A percentile compares a stretch with the other conserved stretches of the same genome.
Evolutionary conservation across 2,888 invertebrate genomes (phyloP).

Genomic region (Pilophorus perplexus): DNA sequence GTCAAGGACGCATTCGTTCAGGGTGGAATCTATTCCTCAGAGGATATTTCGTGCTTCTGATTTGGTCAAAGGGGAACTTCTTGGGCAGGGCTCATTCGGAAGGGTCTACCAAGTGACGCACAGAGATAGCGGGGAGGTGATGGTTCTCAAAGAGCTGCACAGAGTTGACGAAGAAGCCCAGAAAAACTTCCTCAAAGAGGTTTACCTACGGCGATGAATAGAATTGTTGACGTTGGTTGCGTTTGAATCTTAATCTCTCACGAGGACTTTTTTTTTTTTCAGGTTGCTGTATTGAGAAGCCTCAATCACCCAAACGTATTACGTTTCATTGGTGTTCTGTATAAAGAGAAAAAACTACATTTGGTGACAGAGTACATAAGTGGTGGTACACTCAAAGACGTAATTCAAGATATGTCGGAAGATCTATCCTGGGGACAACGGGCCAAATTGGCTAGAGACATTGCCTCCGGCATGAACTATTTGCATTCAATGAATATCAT

Average conservation of each 20-base stretch:
- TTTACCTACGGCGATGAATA: too few relatives aligned
- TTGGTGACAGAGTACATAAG: conserved; percentile 90
- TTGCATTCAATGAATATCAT: conserved; percentile 92
- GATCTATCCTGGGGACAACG: conserved; percentile 76
- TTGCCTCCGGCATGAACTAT: conserved; percentile 90
- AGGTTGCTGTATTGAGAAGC: conserved; percentile 88
- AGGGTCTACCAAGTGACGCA: conserved; percentile 90
- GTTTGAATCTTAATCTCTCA: too few relatives aligned
- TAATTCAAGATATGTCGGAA: conserved; percentile 71
- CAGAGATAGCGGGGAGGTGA: conserved; percentile 83
- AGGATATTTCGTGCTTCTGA: conserved; percentile 89
- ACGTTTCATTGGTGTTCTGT: conserved; percentile 87
- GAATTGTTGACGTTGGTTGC: too few relatives aligned
- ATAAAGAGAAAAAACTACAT: conserved; percentile 86
- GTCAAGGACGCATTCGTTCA: conserved; percentile 83
- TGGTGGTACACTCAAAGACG: conserved; percentile 83
- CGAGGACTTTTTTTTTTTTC: conserved; percentile 40
- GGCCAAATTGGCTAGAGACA: conserved; percentile 83
- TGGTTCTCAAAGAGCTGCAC: conserved; percentile 93
- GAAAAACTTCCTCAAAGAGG: conserved; percentile 90
- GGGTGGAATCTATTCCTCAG: conserved; percentile 65
- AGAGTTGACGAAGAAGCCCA: conserved; percentile 92
- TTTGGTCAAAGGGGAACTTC: conserved; percentile 77
- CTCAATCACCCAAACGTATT: conserved; percentile 87
- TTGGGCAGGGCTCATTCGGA: conserved; percentile 93